Conservation (phyloP, 2,888 invertebrate species). For the Xylota sylvarum region DNA sequence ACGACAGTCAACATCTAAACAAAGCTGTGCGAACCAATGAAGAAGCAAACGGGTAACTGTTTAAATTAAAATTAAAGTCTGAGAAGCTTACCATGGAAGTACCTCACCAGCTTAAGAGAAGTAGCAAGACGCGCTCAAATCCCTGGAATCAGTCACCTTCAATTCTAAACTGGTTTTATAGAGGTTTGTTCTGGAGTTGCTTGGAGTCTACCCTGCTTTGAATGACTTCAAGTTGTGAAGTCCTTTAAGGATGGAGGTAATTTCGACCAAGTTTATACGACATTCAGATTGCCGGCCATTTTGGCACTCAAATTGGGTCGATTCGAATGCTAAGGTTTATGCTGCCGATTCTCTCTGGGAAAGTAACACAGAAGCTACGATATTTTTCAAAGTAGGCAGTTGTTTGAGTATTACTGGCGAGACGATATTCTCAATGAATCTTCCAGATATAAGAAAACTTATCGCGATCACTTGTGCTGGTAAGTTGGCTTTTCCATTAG, state of each 20-base stretch:
- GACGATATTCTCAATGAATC: conserved; percentile 12
- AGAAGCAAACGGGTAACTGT: too few relatives aligned
- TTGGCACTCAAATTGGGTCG: not conserved
- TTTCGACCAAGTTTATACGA: conserved; percentile 47
- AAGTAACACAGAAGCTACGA: not conserved
- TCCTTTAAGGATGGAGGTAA: conserved; percentile 51
- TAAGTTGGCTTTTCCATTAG: not conserved
- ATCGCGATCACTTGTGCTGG: not conserved
- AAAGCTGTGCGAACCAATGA: too few relatives aligned
- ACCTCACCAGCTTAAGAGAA: too few relatives aligned
- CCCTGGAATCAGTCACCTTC: too few relatives aligned
- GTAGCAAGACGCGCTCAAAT: too few relatives aligned
- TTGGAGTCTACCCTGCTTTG: not conserved
- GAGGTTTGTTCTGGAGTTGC: not conserved
- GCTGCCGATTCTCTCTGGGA: not conserved
- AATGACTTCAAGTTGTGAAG: not conserved
- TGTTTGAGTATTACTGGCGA: conserved; percentile 11
- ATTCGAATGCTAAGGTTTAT: not conserved
- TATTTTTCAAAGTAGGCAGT: not conserved
- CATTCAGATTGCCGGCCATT: conserved; percentile 29
- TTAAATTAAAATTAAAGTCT: too few relatives aligned
- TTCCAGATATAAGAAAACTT: conserved; percentile 27
- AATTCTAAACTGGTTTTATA: too few relatives aligned
- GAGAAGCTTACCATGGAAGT: too few relatives aligned
- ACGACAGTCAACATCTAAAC: too few relatives aligned